These are phyloP conservation scores for Temnothorax curvispinosus DNA, from an alignment of 1,140 invertebrate genomes.

Conservation along the genomic window DNA sequence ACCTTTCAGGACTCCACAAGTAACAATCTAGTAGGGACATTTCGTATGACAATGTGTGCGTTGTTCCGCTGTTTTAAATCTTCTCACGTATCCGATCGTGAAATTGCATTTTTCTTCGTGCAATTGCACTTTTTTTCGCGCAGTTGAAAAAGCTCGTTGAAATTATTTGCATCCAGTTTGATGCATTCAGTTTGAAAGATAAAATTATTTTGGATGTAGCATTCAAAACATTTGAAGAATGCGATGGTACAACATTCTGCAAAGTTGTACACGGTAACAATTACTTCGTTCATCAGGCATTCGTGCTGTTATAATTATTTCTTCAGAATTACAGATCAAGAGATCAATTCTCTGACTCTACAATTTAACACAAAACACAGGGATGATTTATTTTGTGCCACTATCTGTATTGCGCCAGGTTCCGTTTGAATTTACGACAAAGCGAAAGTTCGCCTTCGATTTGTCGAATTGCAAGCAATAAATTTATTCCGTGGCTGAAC, in stretches of 20 bases:
- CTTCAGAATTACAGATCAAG: background rate
- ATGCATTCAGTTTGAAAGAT: background rate
- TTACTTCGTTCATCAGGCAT: background rate
- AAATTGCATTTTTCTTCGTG: background rate
- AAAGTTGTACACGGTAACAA: background rate
- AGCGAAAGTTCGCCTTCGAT: background rate
- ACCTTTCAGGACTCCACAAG: conserved; percentile 39
- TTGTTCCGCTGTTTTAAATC: background rate
- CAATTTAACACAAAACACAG: conserved; percentile 11
- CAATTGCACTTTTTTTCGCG: background rate
- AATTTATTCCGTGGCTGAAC: background rate
- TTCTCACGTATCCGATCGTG: background rate
- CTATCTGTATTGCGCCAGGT: conserved; percentile 11
- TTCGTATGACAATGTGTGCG: conserved; percentile 27
- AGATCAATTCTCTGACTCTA: background rate
- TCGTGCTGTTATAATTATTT: background rate
- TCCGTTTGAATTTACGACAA: background rate
- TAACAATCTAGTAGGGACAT: conserved; percentile 21
- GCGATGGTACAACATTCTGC: background rate
- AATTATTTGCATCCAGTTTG: background rate
- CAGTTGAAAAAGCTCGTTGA: background rate
- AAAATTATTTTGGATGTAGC: background rate
- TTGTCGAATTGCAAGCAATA: background rate
- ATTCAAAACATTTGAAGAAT: background rate
- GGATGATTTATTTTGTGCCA: background rate